phyloP scores from a whole-genome alignment of 92 coral and sea anemone species.

The Nematostella vectensis region DNA sequence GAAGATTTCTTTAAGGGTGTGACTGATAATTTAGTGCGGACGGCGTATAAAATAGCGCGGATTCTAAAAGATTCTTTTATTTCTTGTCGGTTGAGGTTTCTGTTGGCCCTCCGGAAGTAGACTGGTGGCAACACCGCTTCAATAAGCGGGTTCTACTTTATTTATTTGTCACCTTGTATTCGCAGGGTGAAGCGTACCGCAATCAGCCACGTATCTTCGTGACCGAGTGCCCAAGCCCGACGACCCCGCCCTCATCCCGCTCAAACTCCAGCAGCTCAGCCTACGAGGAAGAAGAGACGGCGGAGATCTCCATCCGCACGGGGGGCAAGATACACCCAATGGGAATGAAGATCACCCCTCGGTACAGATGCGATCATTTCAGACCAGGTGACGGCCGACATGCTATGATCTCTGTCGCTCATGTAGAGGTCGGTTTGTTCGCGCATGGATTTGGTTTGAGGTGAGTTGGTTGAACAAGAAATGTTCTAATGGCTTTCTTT shows the following conservation, averaged over 20 bases:
- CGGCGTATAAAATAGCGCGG: too few species aligned
- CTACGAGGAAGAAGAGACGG: not conserved
- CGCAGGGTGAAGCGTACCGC: not conserved
- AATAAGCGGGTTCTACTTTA: too few species aligned
- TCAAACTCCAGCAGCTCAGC: not conserved
- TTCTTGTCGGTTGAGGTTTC: too few species aligned
- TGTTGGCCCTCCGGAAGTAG: too few species aligned
- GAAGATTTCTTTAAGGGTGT: too few species aligned
- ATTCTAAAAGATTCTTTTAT: too few species aligned
- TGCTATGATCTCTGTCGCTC: conserved; percentile 10
- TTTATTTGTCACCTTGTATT: not conserved
- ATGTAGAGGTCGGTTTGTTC: conserved; percentile 27
- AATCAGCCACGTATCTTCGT: not conserved
- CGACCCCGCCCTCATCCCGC: not conserved
- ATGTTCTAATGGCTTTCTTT: too few species aligned
- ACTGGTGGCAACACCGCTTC: too few species aligned
- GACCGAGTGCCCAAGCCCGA: conserved; percentile 3
- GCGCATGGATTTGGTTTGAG: conserved; percentile 54
- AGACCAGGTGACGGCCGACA: not conserved
- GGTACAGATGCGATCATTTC: not conserved
- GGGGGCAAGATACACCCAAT: not conserved
- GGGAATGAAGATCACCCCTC: conserved; percentile 2
- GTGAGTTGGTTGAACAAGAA: conserved; percentile 10
- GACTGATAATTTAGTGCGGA: too few species aligned
- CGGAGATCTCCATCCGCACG: not conserved